Evolutionary conservation across 2,888 invertebrate genomes (phyloP), one percentile per base, ranked within the genome.

Genomic region (Autographa gamma): DNA sequence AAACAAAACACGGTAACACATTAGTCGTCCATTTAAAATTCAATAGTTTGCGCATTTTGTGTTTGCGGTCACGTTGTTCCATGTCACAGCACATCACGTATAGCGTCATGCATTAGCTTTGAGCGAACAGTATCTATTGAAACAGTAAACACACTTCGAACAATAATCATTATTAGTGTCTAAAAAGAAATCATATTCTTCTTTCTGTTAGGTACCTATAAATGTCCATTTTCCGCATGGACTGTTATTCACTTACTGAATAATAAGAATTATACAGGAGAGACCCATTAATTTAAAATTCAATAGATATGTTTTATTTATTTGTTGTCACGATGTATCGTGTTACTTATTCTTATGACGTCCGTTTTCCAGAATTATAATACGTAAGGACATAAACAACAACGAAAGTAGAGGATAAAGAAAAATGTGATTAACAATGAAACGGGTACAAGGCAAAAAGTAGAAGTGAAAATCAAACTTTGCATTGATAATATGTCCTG

Each of bases 31-130:
- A 72, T 80, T 80, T 61, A 72, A 60, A 81, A 68, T 60, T 43
- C 32, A 67, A 77, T 80, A 77, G 63, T 80, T 67, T 69, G 66
- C 56, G 34, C 64, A 68, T 77, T 79, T 81, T 72, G 77, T 77
- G 63, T 78, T 71, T 78, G 74, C 63, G 79, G 79, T 65, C 68
- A 74, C 71, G 71, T 67, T 67, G 72, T 73, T 76, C 59, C 73
- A 69, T 81, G 71, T 71, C 67, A 70, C 59, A 54, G 63, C 59
- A 71, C 68, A 70, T 70, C 64, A 70, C 43, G 62, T 66, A 73
- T 54, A 43, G 48, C 68, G 25, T 41, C 64, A 48, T 79, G 63
- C 64, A 82, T 76, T 79, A 73, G 70, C 66, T 75, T 48, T 64
- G 66, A 62, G 38, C 8, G 19, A 41, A 16, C 56, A 71, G 56